phyloP scores from a whole-genome alignment of 2,113 vertebrate genomes.

The Oenanthe melanoleuca region DNA sequence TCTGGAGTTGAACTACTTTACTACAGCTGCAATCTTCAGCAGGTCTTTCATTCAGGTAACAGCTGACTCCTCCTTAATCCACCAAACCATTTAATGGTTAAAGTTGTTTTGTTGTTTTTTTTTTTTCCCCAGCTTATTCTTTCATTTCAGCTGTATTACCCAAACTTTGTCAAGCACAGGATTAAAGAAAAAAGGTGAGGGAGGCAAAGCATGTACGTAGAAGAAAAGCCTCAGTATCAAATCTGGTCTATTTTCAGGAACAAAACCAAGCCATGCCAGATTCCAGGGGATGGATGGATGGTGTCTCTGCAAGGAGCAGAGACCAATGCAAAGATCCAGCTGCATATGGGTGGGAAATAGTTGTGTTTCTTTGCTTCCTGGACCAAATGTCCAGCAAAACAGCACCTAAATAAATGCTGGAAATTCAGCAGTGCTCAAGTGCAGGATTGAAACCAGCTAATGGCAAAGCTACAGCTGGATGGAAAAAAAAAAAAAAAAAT shows the following conservation, averaged over 20 bases:
- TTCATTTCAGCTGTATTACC: neutral
- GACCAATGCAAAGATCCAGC: neutral
- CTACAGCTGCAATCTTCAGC: neutral
- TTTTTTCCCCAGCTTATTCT: neutral
- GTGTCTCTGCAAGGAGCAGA: neutral
- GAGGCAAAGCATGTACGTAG: neutral
- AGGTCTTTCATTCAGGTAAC: neutral
- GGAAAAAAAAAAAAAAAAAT: neutral
- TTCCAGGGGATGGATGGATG: neutral
- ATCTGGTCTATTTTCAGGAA: neutral
- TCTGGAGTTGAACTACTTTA: neutral
- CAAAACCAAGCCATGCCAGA: neutral
- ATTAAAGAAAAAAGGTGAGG: neutral
- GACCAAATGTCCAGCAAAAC: neutral
- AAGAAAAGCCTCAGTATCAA: neutral
- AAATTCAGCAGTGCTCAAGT: neutral
- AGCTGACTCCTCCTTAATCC: neutral
- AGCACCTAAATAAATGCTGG: neutral
- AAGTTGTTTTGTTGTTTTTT: fast-evolving
- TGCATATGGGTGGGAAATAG: neutral
- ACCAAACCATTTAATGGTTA: neutral
- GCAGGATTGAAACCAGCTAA: neutral
- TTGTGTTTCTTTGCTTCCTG: neutral
- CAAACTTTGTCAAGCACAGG: neutral
- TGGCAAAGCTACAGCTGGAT: neutral